Base-by-base conservation (phyloP, 2,888 invertebrate genomes). In the Sericinus montela region DNA sequence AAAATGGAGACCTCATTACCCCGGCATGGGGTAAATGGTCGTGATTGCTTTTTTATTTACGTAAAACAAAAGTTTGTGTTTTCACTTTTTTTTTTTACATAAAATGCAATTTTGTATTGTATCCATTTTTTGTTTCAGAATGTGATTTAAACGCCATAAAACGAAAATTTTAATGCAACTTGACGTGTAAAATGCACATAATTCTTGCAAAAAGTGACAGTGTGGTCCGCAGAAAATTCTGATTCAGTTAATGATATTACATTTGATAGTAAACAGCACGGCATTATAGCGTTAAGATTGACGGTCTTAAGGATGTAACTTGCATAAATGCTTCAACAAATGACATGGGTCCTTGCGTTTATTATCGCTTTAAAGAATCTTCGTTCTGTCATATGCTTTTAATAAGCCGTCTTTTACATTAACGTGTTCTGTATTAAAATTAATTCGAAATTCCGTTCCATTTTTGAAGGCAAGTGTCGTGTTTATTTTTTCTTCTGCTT, bases 381-480 rank as follows among this genome's bases (percentile, higher is more conserved):
- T 38, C 40, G 41, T 25, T 44, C 48, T 45, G 35, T 54, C 69
- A 71, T 63, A 63, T 69, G 69, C 53, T 62, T 63, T 67, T 65
- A 57, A 70, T 69, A 67, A 65, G 55, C 55, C 47, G 47, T 52
- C 53, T 56, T 58, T 60, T 54, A 54, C 65, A 63, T 59, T 60
- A 59, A 63, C 60, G 62, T 67, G 72, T 71, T 70, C 59, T 57
- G 64, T 70, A 66, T 73, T 71, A 69, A 68, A 65, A 66, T 60
- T 62, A 63, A 68, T 69, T 53, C 57, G 63, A 63, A 66, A 75
- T 67, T 75, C 69, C 67, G 65, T 73, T 78, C 71, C 75, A 70
- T 78, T 76, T 79, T 75, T 67, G 69, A 72, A 70, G 54, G 55
- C 63, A 71, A 76, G 72, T 75, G 72, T 72, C 73, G 52, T 78